A percentile compares a stretch with the other conserved stretches of the same genome.
phyloP scores from a whole-genome alignment of 2,797 vertebrate genomes.

The Eidolon dupreanum region DNA sequence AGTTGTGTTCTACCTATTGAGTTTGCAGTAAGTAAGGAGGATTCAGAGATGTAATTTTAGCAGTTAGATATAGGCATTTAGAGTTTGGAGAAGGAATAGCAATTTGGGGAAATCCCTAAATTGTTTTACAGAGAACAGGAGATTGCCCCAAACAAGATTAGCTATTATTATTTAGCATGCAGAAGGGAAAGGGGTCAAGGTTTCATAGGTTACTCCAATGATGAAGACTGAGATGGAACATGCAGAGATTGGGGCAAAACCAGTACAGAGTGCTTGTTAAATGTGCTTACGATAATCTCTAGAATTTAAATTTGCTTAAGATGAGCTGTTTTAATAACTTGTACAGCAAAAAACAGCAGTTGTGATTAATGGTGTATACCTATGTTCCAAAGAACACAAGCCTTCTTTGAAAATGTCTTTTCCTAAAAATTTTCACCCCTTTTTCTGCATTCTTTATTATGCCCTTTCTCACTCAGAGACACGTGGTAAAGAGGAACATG shows the following conservation, averaged over 20 bases:
- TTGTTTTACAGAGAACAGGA: background rate
- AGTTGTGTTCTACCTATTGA: background rate
- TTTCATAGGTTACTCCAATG: background rate
- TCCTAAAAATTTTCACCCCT: background rate
- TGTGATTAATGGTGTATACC: background rate
- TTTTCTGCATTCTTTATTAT: background rate
- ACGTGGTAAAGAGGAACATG: background rate
- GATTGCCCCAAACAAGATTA: too few relatives aligned
- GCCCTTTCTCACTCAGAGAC: background rate
- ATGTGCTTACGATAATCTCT: background rate
- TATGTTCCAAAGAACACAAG: background rate
- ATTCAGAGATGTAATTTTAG: background rate
- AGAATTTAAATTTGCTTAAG: background rate
- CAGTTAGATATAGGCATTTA: background rate
- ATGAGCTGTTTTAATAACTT: background rate
- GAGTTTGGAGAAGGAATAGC: background rate
- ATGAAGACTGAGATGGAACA: background rate
- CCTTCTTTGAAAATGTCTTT: background rate
- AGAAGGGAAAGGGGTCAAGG: background rate
- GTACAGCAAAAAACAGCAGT: background rate
- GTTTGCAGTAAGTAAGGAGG: background rate
- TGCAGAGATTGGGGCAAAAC: background rate
- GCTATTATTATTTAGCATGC: too few relatives aligned
- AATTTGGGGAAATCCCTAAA: background rate
- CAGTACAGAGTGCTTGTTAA: background rate